Evolutionary conservation across 2,113 vertebrate genomes (phyloP).

Genomic region (Actenoides hombroni): DNA sequence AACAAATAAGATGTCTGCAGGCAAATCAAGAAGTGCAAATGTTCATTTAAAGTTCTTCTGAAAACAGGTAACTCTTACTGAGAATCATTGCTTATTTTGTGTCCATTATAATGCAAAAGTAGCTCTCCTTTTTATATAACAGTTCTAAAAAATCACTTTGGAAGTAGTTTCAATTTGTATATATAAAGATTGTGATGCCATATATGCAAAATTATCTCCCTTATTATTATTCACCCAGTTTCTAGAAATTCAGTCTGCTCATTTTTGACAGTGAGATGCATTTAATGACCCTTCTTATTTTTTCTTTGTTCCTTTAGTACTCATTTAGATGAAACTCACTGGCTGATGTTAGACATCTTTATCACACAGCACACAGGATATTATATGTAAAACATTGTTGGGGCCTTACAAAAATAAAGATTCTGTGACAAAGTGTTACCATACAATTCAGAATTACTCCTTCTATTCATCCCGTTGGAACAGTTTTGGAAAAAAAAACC

Average conservation of each 20-base stretch:
- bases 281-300: background rate
- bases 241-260: background rate
- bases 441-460: background rate
- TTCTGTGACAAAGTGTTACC: background rate
- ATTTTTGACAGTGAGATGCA: background rate
- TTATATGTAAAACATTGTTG: background rate
- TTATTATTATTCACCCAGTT: background rate
- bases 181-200: background rate
- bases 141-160: background rate
- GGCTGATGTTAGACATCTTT: background rate
- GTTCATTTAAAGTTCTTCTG: background rate
- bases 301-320: background rate
- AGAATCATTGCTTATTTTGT: background rate
- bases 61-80: background rate
- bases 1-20: background rate
- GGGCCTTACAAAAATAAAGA: background rate
- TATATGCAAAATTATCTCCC: background rate
- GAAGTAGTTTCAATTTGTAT: background rate
- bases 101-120: background rate
- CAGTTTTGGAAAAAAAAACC: background rate
- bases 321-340: background rate
- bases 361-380: background rate
- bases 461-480: background rate
- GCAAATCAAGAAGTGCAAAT: background rate
- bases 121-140: background rate